A percentile compares a stretch with the other conserved stretches of the same genome.
Conservation (phyloP, 2,888 invertebrate species). For the Ormyrus nitidulus region DNA sequence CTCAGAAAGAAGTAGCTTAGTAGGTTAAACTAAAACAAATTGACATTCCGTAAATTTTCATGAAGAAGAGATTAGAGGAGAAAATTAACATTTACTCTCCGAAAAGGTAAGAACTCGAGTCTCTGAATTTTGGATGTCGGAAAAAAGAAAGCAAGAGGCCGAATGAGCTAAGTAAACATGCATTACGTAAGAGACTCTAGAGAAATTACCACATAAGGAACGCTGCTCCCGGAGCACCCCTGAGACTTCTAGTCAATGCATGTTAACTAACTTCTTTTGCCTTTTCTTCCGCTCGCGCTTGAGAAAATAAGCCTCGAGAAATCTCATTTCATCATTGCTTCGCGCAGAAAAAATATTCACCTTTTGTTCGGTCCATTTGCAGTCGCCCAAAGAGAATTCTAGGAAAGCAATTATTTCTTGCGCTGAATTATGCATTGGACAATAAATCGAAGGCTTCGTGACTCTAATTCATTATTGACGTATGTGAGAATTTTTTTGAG, state of each 20-base stretch:
- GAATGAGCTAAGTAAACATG: slow-evolving; percentile 38
- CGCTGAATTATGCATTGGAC: too few species aligned
- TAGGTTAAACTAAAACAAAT: slow-evolving; percentile 19
- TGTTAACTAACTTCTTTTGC: slow-evolving; percentile 48
- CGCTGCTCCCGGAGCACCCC: slow-evolving; percentile 1
- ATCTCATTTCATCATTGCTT: slow-evolving; percentile 7
- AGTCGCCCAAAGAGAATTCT: background rate
- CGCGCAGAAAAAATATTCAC: too few species aligned
- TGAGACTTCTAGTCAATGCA: slow-evolving; percentile 41
- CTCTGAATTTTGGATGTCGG: slow-evolving; percentile 15
- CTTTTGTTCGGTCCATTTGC: too few species aligned
- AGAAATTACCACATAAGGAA: slow-evolving; percentile 50
- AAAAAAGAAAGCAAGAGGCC: background rate
- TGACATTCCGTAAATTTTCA: slow-evolving; percentile 9
- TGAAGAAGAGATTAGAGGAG: slow-evolving; percentile 12
- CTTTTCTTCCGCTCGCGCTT: background rate
- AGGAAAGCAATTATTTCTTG: background rate
- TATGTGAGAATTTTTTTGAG: too few species aligned
- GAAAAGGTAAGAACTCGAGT: background rate
- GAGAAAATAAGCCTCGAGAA: background rate
- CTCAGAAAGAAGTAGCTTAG: too few species aligned
- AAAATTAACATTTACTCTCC: slow-evolving; percentile 32
- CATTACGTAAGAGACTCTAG: slow-evolving; percentile 44
- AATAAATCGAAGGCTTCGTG: too few species aligned
- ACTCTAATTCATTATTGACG: too few species aligned